Percentiles rank a stretch among this genome's conserved stretches.
These are phyloP conservation scores for Steinernema scapterisci DNA, from an alignment of 2,888 invertebrate species.

Conservation along the genomic window DNA sequence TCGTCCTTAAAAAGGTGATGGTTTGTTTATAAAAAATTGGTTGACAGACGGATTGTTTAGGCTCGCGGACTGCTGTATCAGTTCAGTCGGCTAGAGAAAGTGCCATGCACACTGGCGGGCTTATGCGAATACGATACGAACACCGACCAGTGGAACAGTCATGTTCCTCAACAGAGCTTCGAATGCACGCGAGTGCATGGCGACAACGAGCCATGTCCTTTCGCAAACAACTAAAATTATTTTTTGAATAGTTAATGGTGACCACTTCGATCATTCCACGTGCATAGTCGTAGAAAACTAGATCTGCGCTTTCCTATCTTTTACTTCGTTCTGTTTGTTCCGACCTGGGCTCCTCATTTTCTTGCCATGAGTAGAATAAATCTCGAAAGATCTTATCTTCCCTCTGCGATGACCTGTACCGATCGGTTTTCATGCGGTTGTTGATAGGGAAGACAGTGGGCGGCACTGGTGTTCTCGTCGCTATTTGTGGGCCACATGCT, in stretches of 20 bases:
- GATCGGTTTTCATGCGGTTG: not conserved
- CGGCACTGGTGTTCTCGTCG: too few species aligned
- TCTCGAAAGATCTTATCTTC: not conserved
- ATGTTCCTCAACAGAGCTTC: slow-evolving; percentile 52
- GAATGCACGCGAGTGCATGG: slow-evolving; percentile 55
- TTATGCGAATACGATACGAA: slow-evolving; percentile 44
- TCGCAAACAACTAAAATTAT: slow-evolving; percentile 30
- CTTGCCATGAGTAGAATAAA: slow-evolving; percentile 20
- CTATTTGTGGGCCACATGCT: not conserved
- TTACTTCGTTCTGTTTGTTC: not conserved
- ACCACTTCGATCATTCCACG: too few species aligned
- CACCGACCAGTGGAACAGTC: slow-evolving; percentile 61
- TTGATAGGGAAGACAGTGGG: too few species aligned
- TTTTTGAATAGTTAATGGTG: not conserved
- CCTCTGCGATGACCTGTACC: too few species aligned
- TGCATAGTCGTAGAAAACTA: too few species aligned
- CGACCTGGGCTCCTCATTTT: not conserved
- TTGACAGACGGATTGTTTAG: slow-evolving; percentile 65
- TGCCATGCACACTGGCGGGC: slow-evolving; percentile 86
- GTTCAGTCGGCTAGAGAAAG: slow-evolving; percentile 82
- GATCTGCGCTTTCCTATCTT: not conserved
- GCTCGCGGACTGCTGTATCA: slow-evolving; percentile 88
- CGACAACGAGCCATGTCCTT: slow-evolving; percentile 51
- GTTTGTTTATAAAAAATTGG: slow-evolving; percentile 33
- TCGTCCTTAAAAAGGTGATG: slow-evolving; percentile 80